Base-by-base conservation (phyloP, 1,140 invertebrate genomes). In the Drosophila pandora region DNA sequence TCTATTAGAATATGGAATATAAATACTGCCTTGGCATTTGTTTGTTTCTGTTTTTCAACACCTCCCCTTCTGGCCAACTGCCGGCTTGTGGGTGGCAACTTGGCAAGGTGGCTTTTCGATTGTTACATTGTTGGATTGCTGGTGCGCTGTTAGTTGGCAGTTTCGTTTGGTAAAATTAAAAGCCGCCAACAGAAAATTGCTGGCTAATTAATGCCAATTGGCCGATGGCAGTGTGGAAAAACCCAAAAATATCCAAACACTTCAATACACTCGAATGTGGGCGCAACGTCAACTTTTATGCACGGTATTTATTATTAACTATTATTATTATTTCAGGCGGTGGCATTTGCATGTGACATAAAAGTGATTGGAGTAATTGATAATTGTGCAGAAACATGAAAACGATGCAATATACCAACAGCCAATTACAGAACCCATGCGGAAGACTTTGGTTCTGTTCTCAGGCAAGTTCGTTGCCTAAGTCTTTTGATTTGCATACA, bases 331-430 rank as follows among this genome's bases (percentile, higher is more conserved):
- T 76, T 85, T 78, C 70, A 78, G 59, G 80, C 28, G 49, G 67
- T 77, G 79, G 76, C 80, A 82, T 83, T 85, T 85, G 82, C 82
- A 85, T 85, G 82, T 85, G 83, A 85, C 82, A 85, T 85, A 85
- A 78, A 85, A 85, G 82, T 82, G 82, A 85, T 85, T 87, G 82
- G 82, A 87, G 78, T 85, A 85, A 87, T 85, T 85, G 82, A 85
- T 85, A 85, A 85, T 85, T 85, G 82, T 78, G 69, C 78, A 87
- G 75, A 85, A 75, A 79, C 82, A 85, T 78, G 82, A 79, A 85
- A 67, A 67, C 63, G 60, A 53, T 67, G 45, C 47, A 52, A 49
- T 30, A n/a, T 23, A 81, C 57, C 47, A 57, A 60, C 59, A 61
- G 70, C 68, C 81, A 85, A 84, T 85, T 85, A 84, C 43, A 47